These are phyloP conservation scores for Ceratina calcarata DNA, from an alignment of 1,140 invertebrate species.

Conservation along the genomic window DNA sequence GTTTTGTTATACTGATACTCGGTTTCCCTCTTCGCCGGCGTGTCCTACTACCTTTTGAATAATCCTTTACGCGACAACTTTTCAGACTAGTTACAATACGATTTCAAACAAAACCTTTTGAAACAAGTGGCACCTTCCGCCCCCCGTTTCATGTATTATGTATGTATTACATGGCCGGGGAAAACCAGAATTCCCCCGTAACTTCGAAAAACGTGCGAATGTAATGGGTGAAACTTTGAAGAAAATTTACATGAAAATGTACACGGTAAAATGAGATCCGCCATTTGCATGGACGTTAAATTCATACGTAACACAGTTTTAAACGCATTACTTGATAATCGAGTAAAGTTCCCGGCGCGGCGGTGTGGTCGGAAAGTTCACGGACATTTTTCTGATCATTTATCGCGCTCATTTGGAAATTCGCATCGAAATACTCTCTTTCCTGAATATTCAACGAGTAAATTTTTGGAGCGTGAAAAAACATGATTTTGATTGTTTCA, in stretches of 20 bases:
- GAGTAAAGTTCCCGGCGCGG: not conserved
- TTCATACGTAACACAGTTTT: constrained; percentile 1
- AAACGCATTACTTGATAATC: constrained; percentile 11
- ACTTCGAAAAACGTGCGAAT: constrained; percentile 34
- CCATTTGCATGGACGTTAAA: constrained; percentile 27
- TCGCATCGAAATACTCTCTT: too few relatives aligned
- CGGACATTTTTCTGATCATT: not conserved
- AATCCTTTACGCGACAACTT: constrained; percentile 41
- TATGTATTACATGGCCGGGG: constrained; percentile 35
- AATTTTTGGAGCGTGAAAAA: too few relatives aligned
- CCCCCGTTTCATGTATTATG: constrained; percentile 40
- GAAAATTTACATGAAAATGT: constrained; percentile 48
- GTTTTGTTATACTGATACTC: constrained; percentile 23
- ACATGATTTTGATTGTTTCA: not conserved
- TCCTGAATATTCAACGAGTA: too few relatives aligned
- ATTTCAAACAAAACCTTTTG: constrained; percentile 44
- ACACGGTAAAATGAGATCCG: constrained; percentile 9
- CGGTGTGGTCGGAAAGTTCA: not conserved
- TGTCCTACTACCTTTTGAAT: constrained; percentile 35
- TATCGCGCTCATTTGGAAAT: too few relatives aligned
- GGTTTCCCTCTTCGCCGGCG: not conserved
- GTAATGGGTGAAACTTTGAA: constrained; percentile 22
- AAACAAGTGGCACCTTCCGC: constrained; percentile 10
- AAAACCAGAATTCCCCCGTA: constrained; percentile 31
- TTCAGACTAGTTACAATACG: constrained; percentile 46